Base-by-base conservation (phyloP, 64 coral and sea anemone species). In the Montipora foliosa region DNA sequence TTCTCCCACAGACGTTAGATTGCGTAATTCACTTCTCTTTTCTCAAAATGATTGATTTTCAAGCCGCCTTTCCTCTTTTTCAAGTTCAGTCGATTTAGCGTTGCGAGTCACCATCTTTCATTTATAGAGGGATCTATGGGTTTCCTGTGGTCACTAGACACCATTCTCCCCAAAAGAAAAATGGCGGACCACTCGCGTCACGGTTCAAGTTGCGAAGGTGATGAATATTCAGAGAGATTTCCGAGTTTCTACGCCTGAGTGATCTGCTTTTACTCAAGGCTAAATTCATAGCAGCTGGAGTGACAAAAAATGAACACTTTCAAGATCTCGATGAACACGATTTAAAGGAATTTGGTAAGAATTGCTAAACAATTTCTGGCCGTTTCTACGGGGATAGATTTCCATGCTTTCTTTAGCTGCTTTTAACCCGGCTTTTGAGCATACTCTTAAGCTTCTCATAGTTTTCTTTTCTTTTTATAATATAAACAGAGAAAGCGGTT, bases 291-390 rank as follows among this genome's bases (percentile, higher is more conserved):
- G 84, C 84, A 87, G 88, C 75, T 89, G 75, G 88, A 78, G 75
- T 89, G 49, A 89, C 74, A 89, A 79, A 89, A 53, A 89, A 61
- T 64, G 75, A 79, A 89, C 88, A 89, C 37, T 17, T 89, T 78
- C 88, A 90, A 90, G 88, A 90, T 90, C 76, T 79, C 58, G 88
- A 90, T 67, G 88, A 90, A 90, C 29, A 79, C 12, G 88, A 90
- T 90, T 90, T 90, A 90, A 90, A 90, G 53, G 87, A 89, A 47
- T 89, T 69, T 79, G 73, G 87, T 76, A 22, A 58, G 29, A 58
- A 77, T 49, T 62, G 19, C 25, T 76, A 20, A 22, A 21, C 19
- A 22, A 5, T 25, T 25, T 37, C 37, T 37, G 37, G 37, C 37
- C 37, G 21, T 25, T 67, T 20, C 62, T 58, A 53, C 12, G 37